These are phyloP conservation scores for Sebastes matsubarae DNA, from an alignment of 2,797 vertebrate species.

Conservation along the genomic window DNA sequence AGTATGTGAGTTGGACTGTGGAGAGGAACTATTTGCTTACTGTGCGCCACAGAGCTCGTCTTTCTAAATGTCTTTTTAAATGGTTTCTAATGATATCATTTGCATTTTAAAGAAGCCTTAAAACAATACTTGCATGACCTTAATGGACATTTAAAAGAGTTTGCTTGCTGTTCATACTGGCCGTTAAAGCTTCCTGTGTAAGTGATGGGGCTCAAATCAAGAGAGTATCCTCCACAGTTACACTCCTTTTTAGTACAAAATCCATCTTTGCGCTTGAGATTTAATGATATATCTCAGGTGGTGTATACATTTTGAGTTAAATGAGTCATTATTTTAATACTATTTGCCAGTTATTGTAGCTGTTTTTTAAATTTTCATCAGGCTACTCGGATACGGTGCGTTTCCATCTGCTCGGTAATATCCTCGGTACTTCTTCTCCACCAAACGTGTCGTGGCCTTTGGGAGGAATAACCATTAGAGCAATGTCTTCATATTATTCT, in stretches of 20 bases:
- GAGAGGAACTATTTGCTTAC: not conserved
- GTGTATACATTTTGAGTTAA: not conserved
- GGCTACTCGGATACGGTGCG: not conserved
- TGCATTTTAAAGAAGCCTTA: not conserved
- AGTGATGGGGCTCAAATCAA: not conserved
- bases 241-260: no score
- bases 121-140: not conserved
- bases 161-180: not conserved
- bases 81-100: not conserved
- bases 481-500: not conserved
- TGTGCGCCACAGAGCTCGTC: not conserved
- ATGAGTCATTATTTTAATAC: not conserved
- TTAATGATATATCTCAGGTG: not conserved
- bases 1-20: not conserved
- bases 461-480: conserved; percentile 5
- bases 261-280: not conserved
- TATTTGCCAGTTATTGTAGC: not conserved
- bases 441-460: not conserved
- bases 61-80: not conserved
- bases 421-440: not conserved
- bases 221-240: no score
- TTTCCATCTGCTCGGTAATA: not conserved
- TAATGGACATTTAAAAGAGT: not conserved
- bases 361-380: not conserved
- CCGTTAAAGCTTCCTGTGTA: not conserved